Evolutionary conservation across 1,140 invertebrate genomes (phyloP).

Genomic region (Venturia canescens): DNA sequence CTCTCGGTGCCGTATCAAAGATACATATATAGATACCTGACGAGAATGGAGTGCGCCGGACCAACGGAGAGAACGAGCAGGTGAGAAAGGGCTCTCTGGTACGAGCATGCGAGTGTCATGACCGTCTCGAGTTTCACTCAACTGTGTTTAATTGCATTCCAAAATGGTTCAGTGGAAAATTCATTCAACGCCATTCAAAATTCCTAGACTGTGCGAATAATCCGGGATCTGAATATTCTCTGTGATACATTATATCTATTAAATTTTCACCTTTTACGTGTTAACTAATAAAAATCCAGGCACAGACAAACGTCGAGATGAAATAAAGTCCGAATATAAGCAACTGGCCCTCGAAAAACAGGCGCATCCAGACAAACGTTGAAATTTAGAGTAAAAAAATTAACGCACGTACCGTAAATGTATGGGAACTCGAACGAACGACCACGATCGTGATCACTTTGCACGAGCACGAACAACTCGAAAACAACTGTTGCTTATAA

Average conservation of each 20-base stretch:
- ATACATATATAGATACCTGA: background rate
- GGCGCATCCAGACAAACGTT: no score
- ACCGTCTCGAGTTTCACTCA: conserved; percentile 67
- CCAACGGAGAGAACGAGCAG: conserved; percentile 5
- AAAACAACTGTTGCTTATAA: no score
- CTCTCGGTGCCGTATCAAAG: no score
- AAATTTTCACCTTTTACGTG: background rate
- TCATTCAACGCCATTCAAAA: conserved; percentile 13
- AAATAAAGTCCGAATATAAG: no score
- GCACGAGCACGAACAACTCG: no score
- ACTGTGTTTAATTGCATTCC: conserved; percentile 76
- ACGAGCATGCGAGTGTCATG: conserved; percentile 47
- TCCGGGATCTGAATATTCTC: background rate
- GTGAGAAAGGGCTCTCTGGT: conserved; percentile 27
- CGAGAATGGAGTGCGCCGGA: conserved; percentile 13
- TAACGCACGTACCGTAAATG: no score
- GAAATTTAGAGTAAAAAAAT: no score
- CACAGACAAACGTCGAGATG: no score
- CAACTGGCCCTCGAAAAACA: no score
- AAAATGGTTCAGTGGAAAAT: conserved; percentile 55
- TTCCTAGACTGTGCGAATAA: background rate
- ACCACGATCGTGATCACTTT: no score
- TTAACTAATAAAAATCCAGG: no score
- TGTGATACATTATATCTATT: background rate
- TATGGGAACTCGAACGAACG: no score